phyloP scores from a whole-genome alignment of 2,113 vertebrate species.

The Neopipo cinnamomea region DNA sequence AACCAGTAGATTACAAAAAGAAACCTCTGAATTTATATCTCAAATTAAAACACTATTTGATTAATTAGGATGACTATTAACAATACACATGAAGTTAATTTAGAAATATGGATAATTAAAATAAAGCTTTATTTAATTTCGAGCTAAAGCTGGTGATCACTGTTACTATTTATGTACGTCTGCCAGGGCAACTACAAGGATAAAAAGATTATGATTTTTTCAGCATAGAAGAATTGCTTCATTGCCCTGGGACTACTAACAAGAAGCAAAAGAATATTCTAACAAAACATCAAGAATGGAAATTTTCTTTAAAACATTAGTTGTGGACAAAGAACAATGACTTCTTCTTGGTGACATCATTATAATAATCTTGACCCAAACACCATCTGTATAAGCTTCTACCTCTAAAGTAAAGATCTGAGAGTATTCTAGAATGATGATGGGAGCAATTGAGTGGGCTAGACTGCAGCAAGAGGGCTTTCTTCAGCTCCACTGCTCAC shows the following conservation, averaged over 20 bases:
- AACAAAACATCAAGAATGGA: not conserved
- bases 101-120: conserved; percentile 40
- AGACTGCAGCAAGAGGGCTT: not conserved
- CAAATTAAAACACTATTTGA: not conserved
- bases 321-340: not conserved
- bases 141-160: not conserved
- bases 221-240: not conserved
- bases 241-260: not conserved
- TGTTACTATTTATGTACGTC: not conserved
- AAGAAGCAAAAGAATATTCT: not conserved
- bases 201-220: not conserved
- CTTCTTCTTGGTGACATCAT: not conserved
- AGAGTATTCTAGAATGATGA: not conserved
- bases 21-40: conserved; percentile 6
- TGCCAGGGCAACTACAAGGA: not conserved
- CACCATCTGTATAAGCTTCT: rapidly evolving
- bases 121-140: conserved; percentile 32
- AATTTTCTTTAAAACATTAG: not conserved
- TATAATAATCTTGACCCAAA: not conserved
- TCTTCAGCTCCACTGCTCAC: not conserved
- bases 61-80: conserved; percentile 27
- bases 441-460: not conserved
- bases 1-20: conserved; percentile 12
- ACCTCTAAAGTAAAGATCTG: not conserved
- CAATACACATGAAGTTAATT: conserved; percentile 33